Conservation (phyloP, 2,888 invertebrate genomes). For the Neoaliturus tenellus region DNA sequence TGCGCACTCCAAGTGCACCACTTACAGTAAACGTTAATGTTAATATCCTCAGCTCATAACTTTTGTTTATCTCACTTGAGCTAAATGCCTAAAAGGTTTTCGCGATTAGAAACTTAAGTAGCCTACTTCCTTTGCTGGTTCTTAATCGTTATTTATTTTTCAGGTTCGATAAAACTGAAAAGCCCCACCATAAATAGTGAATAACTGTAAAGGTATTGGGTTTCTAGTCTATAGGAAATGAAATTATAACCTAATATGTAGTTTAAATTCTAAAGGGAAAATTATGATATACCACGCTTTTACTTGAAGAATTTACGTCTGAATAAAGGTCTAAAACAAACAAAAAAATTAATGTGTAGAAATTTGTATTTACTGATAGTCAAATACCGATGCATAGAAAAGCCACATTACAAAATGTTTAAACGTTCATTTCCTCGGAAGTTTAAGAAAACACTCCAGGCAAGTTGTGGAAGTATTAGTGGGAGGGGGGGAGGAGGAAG, state of each 20-base stretch:
- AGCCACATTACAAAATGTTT: not conserved
- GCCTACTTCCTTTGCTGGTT: conserved; percentile 20
- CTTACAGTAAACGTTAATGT: conserved; percentile 18
- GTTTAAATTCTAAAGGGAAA: no score
- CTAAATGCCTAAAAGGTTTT: conserved; percentile 45
- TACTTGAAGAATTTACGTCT: no score
- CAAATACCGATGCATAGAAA: not conserved
- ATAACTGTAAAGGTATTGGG: no score
- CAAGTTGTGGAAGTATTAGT: not conserved
- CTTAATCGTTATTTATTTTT: not conserved
- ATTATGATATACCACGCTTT: no score
- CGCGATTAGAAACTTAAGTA: conserved; percentile 36
- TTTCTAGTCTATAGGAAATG: no score
- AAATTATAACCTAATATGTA: no score
- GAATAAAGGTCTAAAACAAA: no score
- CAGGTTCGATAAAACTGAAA: no score
- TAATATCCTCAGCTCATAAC: conserved; percentile 19
- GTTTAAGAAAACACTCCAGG: not conserved
- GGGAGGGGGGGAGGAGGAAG: not conserved
- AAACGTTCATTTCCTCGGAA: not conserved
- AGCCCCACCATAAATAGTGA: no score
- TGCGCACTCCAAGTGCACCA: not conserved
- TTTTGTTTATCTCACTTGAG: conserved; percentile 22
- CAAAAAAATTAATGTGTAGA: no score
- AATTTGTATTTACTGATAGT: not conserved